Percentiles rank a stretch among this genome's conserved stretches.
These are phyloP conservation scores for Drosophila rubida DNA, from an alignment of 2,888 invertebrate species.

Conservation along the genomic window DNA sequence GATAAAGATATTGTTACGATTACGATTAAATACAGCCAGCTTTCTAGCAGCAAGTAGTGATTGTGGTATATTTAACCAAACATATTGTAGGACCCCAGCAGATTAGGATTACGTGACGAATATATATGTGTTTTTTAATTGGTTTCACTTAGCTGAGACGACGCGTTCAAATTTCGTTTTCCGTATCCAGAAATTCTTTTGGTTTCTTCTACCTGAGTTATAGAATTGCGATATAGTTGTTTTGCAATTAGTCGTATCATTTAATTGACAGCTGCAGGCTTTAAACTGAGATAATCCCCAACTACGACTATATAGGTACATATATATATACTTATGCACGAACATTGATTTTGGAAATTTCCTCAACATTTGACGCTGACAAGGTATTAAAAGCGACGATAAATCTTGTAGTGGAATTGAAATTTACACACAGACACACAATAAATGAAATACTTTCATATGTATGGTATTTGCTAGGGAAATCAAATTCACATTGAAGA, in stretches of 20 bases:
- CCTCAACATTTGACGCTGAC: slow-evolving; percentile 19
- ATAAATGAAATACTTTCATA: slow-evolving; percentile 15
- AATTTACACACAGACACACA: slow-evolving; percentile 41
- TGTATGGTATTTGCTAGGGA: slow-evolving; percentile 45
- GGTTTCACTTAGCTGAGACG: slow-evolving; percentile 40
- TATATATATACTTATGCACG: slow-evolving; percentile 31
- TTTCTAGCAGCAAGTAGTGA: slow-evolving; percentile 80
- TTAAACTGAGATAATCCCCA: slow-evolving; percentile 39
- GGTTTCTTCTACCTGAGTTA: background rate
- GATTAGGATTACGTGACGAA: slow-evolving; percentile 18
- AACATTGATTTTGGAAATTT: slow-evolving; percentile 23
- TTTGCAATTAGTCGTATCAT: background rate
- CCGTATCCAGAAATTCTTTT: slow-evolving; percentile 1
- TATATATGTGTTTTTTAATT: slow-evolving; percentile 25
- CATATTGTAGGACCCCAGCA: slow-evolving; percentile 50
- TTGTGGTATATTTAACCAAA: slow-evolving; percentile 73
- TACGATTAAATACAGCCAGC: slow-evolving; percentile 50
- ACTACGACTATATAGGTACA: background rate
- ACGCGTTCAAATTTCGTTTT: slow-evolving; percentile 11
- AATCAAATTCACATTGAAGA: slow-evolving; percentile 47
- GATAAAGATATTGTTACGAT: slow-evolving; percentile 66
- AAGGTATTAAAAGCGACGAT: slow-evolving; percentile 35
- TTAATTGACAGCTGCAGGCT: slow-evolving; percentile 23
- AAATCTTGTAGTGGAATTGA: slow-evolving; percentile 67
- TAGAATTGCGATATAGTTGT: slow-evolving; percentile 1